Evolutionary conservation across 2,888 invertebrate genomes (phyloP).

Genomic region (Campoplex capitator): DNA sequence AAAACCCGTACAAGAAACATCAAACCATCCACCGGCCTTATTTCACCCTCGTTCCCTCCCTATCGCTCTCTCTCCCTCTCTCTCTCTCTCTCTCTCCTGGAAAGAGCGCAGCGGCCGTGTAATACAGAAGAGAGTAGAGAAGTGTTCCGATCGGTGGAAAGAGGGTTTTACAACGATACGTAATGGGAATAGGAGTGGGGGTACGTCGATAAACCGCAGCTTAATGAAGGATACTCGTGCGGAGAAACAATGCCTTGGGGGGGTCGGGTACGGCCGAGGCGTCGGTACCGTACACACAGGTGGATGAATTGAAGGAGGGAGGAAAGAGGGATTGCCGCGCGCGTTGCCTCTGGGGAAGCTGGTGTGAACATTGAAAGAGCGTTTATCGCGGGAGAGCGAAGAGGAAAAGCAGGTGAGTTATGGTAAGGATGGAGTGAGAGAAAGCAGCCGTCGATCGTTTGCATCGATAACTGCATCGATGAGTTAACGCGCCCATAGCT

Average conservation of each 20-base stretch:
- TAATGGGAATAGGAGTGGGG: constrained; percentile 27
- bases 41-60: not conserved
- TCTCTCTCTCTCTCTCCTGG: not conserved
- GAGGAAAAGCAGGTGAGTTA: constrained; percentile 45
- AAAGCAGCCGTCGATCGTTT: constrained; percentile 54
- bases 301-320: constrained; percentile 29
- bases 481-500: constrained; percentile 59
- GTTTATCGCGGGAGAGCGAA: constrained; percentile 59
- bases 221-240: constrained; percentile 70
- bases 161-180: constrained; percentile 32
- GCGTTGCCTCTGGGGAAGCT: constrained; percentile 33
- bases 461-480: constrained; percentile 66
- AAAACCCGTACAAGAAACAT: constrained; percentile 34
- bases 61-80: not conserved
- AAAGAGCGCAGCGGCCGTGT: constrained; percentile 66
- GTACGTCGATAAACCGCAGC: constrained; percentile 70
- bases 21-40: constrained; percentile 8
- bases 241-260: constrained; percentile 65
- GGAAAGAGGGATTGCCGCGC: constrained; percentile 16
- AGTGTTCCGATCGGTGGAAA: constrained; percentile 40
- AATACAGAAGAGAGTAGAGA: constrained; percentile 49
- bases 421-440: constrained; percentile 38
- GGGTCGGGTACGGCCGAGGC: constrained; percentile 42
- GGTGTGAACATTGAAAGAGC: constrained; percentile 58
- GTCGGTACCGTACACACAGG: constrained; percentile 30